These are phyloP conservation scores for Poeciliopsis paucimaculata DNA, from an alignment of 2,797 vertebrate genomes.

Conservation along the genomic window DNA sequence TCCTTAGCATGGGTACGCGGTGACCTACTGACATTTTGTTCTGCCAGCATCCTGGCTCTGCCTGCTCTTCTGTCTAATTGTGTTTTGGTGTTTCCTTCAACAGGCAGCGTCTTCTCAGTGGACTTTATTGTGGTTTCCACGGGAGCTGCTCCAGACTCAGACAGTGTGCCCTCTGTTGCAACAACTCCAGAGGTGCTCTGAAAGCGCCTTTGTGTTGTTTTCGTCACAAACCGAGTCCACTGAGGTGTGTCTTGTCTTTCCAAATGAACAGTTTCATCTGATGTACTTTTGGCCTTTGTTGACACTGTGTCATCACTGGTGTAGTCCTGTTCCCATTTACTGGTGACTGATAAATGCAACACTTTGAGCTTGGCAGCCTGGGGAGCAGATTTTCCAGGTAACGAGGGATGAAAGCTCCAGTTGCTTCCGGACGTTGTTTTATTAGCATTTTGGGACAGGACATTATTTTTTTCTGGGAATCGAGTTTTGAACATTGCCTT, in stretches of 20 bases:
- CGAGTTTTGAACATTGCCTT: constrained; percentile 40
- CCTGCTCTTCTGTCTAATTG: constrained; percentile 46
- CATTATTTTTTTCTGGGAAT: constrained; percentile 14
- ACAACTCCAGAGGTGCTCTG: constrained; percentile 17
- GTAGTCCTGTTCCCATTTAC: constrained; percentile 14
- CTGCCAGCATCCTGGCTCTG: constrained; percentile 39
- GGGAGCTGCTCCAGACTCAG: constrained; percentile 34
- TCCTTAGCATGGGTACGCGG: constrained; percentile 17
- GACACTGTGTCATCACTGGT: constrained; percentile 9
- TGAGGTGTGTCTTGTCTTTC: constrained; percentile 23
- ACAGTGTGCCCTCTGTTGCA: constrained; percentile 42
- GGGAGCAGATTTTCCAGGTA: constrained; percentile 21
- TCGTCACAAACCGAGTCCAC: constrained; percentile 24
- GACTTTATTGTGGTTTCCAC: constrained; percentile 20
- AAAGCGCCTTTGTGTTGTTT: constrained; percentile 49
- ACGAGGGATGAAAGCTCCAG: constrained; percentile 11
- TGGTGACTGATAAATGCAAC: constrained; percentile 17
- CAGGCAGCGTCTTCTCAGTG: constrained; percentile 13
- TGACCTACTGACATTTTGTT: constrained; percentile 59
- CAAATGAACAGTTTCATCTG: constrained; percentile 29
- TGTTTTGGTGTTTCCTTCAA: constrained; percentile 38
- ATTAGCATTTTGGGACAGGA: constrained; percentile 7
- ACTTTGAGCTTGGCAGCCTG: background rate
- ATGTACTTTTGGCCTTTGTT: constrained; percentile 22
- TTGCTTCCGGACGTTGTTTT: constrained; percentile 21